Conservation (phyloP, 1,140 invertebrate species). For the Drosophila kepulauana region DNA sequence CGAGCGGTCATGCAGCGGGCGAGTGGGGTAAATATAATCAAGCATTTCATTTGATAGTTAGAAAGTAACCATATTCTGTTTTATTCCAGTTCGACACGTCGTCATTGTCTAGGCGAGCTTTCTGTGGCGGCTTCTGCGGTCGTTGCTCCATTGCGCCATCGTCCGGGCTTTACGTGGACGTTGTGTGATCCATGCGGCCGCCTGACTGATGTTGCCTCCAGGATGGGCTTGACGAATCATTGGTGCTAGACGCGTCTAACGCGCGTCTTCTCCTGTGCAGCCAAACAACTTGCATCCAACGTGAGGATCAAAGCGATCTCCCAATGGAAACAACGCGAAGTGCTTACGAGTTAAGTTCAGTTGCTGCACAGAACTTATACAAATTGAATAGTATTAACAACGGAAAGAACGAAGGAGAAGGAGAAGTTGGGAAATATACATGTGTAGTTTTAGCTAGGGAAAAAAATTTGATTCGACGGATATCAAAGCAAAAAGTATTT, state of each 20-base stretch:
- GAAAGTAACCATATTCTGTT: neutral
- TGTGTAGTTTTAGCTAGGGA: neutral
- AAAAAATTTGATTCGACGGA: slow-evolving; percentile 1
- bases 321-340: neutral
- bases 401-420: neutral
- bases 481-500: slow-evolving; percentile 51
- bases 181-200: slow-evolving; percentile 39
- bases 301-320: neutral
- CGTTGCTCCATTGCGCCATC: slow-evolving; percentile 67
- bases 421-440: neutral
- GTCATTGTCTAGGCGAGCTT: slow-evolving; percentile 59
- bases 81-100: slow-evolving; percentile 63
- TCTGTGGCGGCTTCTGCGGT: slow-evolving; percentile 83
- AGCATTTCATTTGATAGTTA: neutral
- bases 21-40: slow-evolving; percentile 56
- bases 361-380: slow-evolving; percentile 32
- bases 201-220: slow-evolving; percentile 7
- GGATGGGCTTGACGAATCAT: slow-evolving; percentile 25
- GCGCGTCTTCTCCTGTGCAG: slow-evolving; percentile 28
- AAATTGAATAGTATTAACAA: slow-evolving; percentile 61
- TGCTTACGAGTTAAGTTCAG: slow-evolving; percentile 10
- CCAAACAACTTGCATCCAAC: slow-evolving; percentile 15
- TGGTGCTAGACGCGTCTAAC: slow-evolving; percentile 28
- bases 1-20: slow-evolving; percentile 64
- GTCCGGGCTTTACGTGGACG: slow-evolving; percentile 74